Percentiles rank a stretch among this genome's conserved stretches.
Conservation (phyloP, 2,113 vertebrate species). For the Panurus biarmicus region DNA sequence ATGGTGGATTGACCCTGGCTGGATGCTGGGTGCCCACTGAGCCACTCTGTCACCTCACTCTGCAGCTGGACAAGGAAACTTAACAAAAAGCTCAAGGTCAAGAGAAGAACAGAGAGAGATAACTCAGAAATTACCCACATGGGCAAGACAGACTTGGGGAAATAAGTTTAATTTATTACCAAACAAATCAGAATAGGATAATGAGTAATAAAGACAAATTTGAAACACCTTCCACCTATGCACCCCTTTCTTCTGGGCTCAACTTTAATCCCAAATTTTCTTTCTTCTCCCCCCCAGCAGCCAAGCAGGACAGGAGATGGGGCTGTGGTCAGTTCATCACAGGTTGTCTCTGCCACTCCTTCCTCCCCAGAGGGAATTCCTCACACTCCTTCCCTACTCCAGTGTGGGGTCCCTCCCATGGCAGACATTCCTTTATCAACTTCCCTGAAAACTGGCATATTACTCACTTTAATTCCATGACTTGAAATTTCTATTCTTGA, state of each 20-base stretch:
- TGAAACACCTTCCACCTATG: background rate
- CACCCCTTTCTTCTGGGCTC: background rate
- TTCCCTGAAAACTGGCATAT: background rate
- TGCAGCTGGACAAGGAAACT: background rate
- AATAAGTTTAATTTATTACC: background rate
- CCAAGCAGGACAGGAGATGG: background rate
- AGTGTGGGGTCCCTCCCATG: background rate
- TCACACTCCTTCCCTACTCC: background rate
- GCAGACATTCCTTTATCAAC: background rate
- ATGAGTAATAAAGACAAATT: background rate
- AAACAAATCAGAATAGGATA: background rate
- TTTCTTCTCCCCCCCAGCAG: rapidly evolving
- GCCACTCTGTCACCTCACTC: background rate
- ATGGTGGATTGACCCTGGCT: background rate
- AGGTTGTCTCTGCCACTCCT: background rate
- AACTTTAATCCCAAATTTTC: background rate
- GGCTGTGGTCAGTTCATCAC: background rate
- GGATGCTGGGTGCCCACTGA: background rate
- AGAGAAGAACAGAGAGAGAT: background rate
- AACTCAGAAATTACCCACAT: background rate
- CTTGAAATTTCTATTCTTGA: background rate
- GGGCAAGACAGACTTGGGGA: background rate
- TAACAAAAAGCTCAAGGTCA: background rate
- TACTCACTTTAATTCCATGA: background rate
- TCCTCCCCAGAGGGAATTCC: background rate